Base-by-base conservation (phyloP, 2,888 invertebrate genomes). In the Keiferia lycopersicella region DNA sequence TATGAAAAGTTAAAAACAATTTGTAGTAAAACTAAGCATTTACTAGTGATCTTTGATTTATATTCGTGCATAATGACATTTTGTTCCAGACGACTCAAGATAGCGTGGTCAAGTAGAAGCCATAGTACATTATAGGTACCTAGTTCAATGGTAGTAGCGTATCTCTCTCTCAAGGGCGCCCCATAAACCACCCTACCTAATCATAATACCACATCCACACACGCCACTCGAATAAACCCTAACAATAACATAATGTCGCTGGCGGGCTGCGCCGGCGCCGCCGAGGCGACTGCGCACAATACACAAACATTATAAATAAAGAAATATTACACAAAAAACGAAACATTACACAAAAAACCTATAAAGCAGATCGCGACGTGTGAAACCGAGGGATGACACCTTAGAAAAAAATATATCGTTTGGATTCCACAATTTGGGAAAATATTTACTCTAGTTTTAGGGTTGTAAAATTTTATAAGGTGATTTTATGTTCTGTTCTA, bases 211-310 rank as follows among this genome's bases (percentile, higher is more conserved):
- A 26, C 20, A 53, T 22, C 22, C 51, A 22, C 22, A 22, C 51
- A 22, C 26, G 51, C 22, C 51, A 53, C 26, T 16, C 45, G 16
- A n/a, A 53, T 56, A 56, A 16, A 34, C 51, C 12, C 10, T 82
- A 83, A 88, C 87, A 88, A 88, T 88, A 87, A 88, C 87, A 87
- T 85, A 86, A 86, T 61, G 30, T 87, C 84, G 34, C 14, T 53
- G 22, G 51, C 50, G 85, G 84, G 84, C 80, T 82, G 86, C 86
- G 83, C 84, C 77, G 87, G 88, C 89, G 89, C 89, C 89, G 84
- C 74, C 75, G 73, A 72, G 89, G 76, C 89, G 87, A 84, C 78
- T 14, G 78, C 45, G 38, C 61, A 62, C 62, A 51, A 53, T 53
- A 34, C 53, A 34, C 48, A 61, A 56, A 61, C 26, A 30, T 16